Evolutionary conservation across 2,797 vertebrate species (phyloP).

Genomic region (Chrosomus eos): DNA sequence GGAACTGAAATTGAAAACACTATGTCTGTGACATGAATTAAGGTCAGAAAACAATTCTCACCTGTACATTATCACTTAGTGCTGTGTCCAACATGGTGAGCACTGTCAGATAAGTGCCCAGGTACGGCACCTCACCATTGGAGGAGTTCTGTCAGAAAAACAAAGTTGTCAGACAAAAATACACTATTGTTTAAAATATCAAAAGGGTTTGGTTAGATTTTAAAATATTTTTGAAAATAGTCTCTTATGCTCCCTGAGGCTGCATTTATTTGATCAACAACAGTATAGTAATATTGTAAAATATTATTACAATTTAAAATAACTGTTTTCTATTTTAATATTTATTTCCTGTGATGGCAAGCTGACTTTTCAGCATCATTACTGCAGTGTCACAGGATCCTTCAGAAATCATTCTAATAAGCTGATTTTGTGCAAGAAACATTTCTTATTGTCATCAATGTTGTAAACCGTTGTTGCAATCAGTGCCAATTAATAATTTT

Average conservation of each 20-base stretch:
- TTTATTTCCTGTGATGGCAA: too few relatives aligned
- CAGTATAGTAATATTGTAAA: too few relatives aligned
- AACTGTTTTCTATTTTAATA: not conserved
- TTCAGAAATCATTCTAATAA: not conserved
- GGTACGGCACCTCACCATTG: slow-evolving; percentile 84
- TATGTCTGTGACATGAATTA: not conserved
- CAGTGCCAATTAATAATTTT: not conserved
- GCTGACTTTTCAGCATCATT: not conserved
- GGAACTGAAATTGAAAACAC: not conserved
- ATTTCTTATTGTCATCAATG: not conserved
- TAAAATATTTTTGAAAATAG: not conserved
- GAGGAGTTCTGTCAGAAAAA: slow-evolving; percentile 63
- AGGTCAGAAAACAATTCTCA: slow-evolving; percentile 56
- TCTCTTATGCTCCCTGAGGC: not conserved
- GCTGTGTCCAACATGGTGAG: slow-evolving; percentile 92
- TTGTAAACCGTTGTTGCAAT: not conserved
- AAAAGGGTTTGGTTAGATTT: not conserved
- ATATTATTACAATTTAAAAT: not conserved
- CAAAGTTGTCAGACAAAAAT: not conserved
- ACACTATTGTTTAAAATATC: not conserved
- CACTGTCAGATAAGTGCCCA: slow-evolving; percentile 89
- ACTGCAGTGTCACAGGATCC: not conserved
- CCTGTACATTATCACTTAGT: slow-evolving; percentile 83
- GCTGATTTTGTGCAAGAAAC: not conserved
- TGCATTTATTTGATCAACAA: not conserved